Percentiles rank a stretch among this genome's conserved stretches.
phyloP scores from a whole-genome alignment of 2,888 invertebrate genomes.

The Cosmopolites sordidus region DNA sequence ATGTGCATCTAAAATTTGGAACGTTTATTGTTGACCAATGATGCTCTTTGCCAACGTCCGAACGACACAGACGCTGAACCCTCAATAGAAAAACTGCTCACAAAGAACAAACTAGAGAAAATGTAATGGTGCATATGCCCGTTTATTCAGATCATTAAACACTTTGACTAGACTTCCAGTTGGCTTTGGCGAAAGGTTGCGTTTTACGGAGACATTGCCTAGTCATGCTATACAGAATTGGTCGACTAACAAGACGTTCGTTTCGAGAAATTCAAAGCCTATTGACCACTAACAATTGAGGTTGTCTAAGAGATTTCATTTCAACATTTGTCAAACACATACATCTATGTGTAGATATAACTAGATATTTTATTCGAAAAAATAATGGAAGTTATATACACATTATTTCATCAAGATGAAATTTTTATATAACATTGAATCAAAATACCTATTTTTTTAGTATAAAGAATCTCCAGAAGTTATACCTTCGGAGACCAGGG shows the following conservation, averaged over 20 bases:
- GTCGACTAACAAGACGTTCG: not conserved
- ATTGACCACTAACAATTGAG: not conserved
- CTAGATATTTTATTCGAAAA: too few species aligned
- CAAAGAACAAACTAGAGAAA: slow-evolving; percentile 2
- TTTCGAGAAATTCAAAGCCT: not conserved
- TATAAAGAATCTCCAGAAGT: too few species aligned
- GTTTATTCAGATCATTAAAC: slow-evolving; percentile 15
- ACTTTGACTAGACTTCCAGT: slow-evolving; percentile 2
- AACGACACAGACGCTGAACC: too few species aligned
- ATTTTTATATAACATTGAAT: too few species aligned
- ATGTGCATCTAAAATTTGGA: too few species aligned
- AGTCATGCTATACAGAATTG: not conserved
- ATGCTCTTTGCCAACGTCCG: too few species aligned
- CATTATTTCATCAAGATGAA: too few species aligned
- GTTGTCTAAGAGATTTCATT: not conserved
- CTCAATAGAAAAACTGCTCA: not conserved
- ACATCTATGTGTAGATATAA: too few species aligned
- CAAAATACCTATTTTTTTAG: too few species aligned
- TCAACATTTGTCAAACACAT: not conserved
- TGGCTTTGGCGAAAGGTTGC: not conserved
- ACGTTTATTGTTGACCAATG: too few species aligned
- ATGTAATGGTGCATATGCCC: slow-evolving; percentile 11
- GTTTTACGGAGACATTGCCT: not conserved
- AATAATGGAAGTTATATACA: too few species aligned
- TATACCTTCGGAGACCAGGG: too few species aligned